These are phyloP conservation scores for Pristionchus japonicus DNA, from an alignment of 2,888 invertebrate genomes.

Conservation along the genomic window DNA sequence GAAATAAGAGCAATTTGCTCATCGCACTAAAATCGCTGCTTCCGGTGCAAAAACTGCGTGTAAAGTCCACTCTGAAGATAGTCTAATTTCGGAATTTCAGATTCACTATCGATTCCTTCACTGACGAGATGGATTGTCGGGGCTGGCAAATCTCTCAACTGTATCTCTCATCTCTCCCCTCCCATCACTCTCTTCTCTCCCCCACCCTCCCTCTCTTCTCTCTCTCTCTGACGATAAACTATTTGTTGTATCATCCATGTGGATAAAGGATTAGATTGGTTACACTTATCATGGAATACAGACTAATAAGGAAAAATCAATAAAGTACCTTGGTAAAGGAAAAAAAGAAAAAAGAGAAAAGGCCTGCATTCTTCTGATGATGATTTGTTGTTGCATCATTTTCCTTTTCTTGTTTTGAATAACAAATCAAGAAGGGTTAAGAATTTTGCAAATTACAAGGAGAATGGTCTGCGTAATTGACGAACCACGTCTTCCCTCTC, in stretches of 20 bases:
- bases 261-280: constrained; percentile 40
- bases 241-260: constrained; percentile 24
- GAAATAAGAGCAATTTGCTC: background rate
- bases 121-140: constrained; percentile 25
- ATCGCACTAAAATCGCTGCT: constrained; percentile 11
- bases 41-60: constrained; percentile 5
- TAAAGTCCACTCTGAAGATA: background rate
- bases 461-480: background rate
- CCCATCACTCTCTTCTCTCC: background rate
- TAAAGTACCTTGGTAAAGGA: background rate
- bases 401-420: too few species aligned
- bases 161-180: constrained; percentile 2
- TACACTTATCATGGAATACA: background rate
- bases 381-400: too few species aligned
- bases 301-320: background rate
- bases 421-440: too few species aligned
- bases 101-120: background rate
- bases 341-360: too few species aligned
- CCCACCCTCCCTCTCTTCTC: background rate
- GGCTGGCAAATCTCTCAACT: constrained; percentile 35
- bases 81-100: background rate
- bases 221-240: constrained; percentile 23
- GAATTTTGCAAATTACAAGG: too few species aligned
- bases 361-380: too few species aligned
- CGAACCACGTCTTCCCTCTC: background rate